phyloP scores from a whole-genome alignment of 2,113 vertebrate genomes.

The Nipponia nippon region DNA sequence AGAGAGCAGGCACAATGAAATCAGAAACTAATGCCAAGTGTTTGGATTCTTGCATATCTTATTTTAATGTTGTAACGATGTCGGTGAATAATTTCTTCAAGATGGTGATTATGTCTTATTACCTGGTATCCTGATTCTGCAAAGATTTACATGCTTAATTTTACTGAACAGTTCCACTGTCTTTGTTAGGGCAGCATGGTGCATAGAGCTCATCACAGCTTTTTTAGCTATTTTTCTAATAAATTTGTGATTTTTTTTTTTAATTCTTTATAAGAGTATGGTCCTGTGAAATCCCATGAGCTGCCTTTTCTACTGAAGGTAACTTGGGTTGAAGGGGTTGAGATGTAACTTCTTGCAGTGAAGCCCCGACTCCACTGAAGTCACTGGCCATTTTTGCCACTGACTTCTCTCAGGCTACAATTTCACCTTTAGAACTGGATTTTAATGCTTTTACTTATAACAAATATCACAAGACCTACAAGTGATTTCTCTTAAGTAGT shows the following conservation, averaged over 20 bases:
- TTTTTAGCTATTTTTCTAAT: background rate
- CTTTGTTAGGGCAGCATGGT: background rate
- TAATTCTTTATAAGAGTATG: background rate
- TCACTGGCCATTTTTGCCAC: background rate
- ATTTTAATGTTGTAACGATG: background rate
- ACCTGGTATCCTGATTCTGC: background rate
- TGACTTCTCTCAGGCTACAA: background rate
- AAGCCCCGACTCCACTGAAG: background rate
- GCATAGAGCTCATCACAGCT: background rate
- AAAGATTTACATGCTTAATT: background rate
- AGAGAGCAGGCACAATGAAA: conserved; percentile 7
- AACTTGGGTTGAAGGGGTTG: background rate
- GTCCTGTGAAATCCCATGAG: background rate
- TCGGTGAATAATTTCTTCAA: background rate
- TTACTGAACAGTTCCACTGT: background rate
- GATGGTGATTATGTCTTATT: background rate
- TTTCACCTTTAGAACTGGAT: background rate
- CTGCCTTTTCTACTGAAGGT: background rate
- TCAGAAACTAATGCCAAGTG: background rate
- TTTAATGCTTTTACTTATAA: background rate
- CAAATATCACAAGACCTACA: background rate
- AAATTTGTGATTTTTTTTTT: background rate
- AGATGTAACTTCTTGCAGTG: background rate
- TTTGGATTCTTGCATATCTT: background rate
- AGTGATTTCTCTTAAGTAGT: background rate